Evolutionary conservation across 1,140 invertebrate genomes (phyloP), one percentile per base, ranked within the genome.

Genomic region (Ceratosolen fusciceps): DNA sequence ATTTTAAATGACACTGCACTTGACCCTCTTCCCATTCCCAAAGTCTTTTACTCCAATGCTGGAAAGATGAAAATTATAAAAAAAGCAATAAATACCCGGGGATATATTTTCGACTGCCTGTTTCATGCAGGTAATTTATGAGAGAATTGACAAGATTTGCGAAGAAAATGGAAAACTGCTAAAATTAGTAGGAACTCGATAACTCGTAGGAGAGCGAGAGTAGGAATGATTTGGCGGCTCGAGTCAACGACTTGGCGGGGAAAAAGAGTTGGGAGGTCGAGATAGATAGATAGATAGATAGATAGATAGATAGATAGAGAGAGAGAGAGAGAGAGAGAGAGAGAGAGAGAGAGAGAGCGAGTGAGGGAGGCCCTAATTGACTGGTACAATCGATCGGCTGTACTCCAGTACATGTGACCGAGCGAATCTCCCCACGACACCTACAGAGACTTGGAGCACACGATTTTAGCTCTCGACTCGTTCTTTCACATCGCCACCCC

Each of bases 371-470:
- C 75, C 75, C 71, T 43, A 58, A 77, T 77, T 54, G 75, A 71
- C 52, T 29, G 58, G 54, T 21, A 71, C 67, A 77, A 77, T 77
- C 75, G 75, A 77, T 71, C 75, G 49, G 31, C 75, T 71, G 49
- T 77, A 49, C 26, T 37, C 54, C 58, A 19, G 10, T 52, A 47
- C 70, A 34, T 21, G 37, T 54, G 43, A 9, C 12, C 49, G 49
- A 52, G 49, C 49, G 49, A 52, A 52, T 52, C 49, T 52, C 49
- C 14, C 49, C 5, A 52, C 49, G 21, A 3, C 12, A 52, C 49
- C 14, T 3, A 19, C 49, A 52, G 5, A 21, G 9, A 52, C 10
- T 3, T 19, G 19, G 9, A 14, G 14, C 49, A 47, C 43, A 9
- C 43, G 16, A 21, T 52, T 52, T 52, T 21, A 52, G 14, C 49